Percentiles rank a stretch among this genome's conserved stretches.
Evolutionary conservation across 1,140 invertebrate genomes (phyloP).

Genomic region (Macrobrachium rosenbergii): DNA sequence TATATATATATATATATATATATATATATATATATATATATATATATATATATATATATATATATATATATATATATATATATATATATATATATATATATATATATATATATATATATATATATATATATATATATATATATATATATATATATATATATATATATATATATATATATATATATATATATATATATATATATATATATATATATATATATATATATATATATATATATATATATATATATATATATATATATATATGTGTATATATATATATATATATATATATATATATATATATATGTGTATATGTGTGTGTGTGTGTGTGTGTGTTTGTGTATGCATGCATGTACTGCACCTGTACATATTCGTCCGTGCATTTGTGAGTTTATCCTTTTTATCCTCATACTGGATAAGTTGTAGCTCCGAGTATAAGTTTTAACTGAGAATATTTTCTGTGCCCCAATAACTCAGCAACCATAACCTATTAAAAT

Average conservation of each 20-base stretch:
- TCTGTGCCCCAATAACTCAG: no score
- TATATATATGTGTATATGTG: conserved; percentile 30
- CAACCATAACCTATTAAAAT: no score
- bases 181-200: not conserved
- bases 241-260: not conserved
- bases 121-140: conserved; percentile 7
- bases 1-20: conserved; percentile 8
- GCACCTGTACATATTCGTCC: no score
- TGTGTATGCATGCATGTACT: conserved; percentile 1
- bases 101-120: not conserved
- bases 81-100: not conserved
- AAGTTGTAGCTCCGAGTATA: no score
- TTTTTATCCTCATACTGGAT: no score
- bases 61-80: not conserved
- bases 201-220: not conserved
- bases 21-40: conserved; percentile 3
- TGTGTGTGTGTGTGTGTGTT: conserved; percentile 19
- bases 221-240: not conserved
- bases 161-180: not conserved
- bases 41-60: not conserved
- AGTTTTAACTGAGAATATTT: no score
- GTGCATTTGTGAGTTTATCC: no score
- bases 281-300: conserved; percentile 10
- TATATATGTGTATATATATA: not conserved
- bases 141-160: conserved; percentile 19